phyloP scores from a whole-genome alignment of 2,888 invertebrate species.

The Lithophane socia region DNA sequence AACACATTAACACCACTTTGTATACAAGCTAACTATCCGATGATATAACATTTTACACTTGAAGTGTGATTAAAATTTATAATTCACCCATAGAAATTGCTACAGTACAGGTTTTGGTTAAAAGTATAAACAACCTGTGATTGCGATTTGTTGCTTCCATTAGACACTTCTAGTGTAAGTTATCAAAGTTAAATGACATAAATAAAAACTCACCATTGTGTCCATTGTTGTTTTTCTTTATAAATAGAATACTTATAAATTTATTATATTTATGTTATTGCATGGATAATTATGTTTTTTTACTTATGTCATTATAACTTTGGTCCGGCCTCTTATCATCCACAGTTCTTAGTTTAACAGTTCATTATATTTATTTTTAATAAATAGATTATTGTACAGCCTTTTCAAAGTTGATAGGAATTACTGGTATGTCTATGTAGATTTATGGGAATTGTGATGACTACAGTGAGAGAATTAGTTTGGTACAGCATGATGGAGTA shows the following conservation, averaged over 20 bases:
- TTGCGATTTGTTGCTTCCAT: conserved; percentile 11
- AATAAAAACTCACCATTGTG: conserved; percentile 14
- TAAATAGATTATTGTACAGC: conserved; percentile 9
- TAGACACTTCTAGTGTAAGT: conserved; percentile 18
- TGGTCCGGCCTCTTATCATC: neutral
- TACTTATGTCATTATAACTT: conserved; percentile 49
- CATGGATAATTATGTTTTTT: conserved; percentile 19
- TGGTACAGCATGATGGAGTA: conserved; percentile 38
- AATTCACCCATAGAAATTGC: conserved; percentile 60
- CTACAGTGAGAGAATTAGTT: conserved; percentile 23
- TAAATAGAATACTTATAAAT: conserved; percentile 3
- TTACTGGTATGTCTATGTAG: conserved; percentile 4
- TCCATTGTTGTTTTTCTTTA: neutral
- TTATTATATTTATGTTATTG: conserved; percentile 5
- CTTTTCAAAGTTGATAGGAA: conserved; percentile 2
- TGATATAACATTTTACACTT: conserved; percentile 72
- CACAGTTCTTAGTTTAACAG: conserved; percentile 18
- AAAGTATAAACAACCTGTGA: conserved; percentile 27
- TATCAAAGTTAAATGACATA: conserved; percentile 42
- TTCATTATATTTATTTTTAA: conserved; percentile 20
- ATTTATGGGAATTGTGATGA: conserved; percentile 24
- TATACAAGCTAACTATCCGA: conserved; percentile 70
- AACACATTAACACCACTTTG: conserved; percentile 76
- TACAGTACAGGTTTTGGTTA: conserved; percentile 44
- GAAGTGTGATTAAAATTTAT: conserved; percentile 70